A percentile compares a stretch with the other conserved stretches of the same genome.
These are phyloP conservation scores for Schlechtendalia chinensis DNA, from an alignment of 1,140 invertebrate species.

Conservation along the genomic window DNA sequence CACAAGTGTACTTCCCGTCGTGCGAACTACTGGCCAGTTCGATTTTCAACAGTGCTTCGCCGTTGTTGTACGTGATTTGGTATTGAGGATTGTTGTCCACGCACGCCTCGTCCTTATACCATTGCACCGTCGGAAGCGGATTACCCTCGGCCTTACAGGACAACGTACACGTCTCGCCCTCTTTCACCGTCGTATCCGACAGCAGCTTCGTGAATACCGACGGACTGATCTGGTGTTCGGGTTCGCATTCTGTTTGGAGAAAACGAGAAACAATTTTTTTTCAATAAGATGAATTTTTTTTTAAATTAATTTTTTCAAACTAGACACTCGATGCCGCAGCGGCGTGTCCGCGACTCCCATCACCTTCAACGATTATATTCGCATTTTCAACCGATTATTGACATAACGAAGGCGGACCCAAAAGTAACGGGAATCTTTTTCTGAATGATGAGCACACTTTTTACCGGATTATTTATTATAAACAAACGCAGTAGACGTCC, in stretches of 20 bases:
- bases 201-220: constrained; percentile 68
- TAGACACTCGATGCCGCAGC: too few relatives aligned
- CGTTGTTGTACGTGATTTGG: constrained; percentile 66
- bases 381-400: too few relatives aligned
- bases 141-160: constrained; percentile 72
- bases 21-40: constrained; percentile 63
- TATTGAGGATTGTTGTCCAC: constrained; percentile 74
- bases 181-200: constrained; percentile 62
- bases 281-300: too few relatives aligned
- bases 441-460: too few relatives aligned
- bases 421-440: too few relatives aligned
- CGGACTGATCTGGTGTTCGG: constrained; percentile 65
- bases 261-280: neutral
- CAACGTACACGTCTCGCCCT: constrained; percentile 68
- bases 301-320: too few relatives aligned
- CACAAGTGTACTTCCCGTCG: constrained; percentile 66
- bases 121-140: constrained; percentile 74
- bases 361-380: too few relatives aligned
- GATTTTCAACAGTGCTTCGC: constrained; percentile 64
- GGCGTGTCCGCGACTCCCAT: too few relatives aligned
- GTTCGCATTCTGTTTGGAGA: constrained; percentile 61
- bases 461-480: too few relatives aligned
- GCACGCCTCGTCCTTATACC: constrained; percentile 74
- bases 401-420: too few relatives aligned
- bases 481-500: too few relatives aligned